A percentile compares a stretch with the other conserved stretches of the same genome.
These are phyloP conservation scores for Acomys russatus DNA, from an alignment of 2,797 vertebrate genomes.

Conservation along the genomic window DNA sequence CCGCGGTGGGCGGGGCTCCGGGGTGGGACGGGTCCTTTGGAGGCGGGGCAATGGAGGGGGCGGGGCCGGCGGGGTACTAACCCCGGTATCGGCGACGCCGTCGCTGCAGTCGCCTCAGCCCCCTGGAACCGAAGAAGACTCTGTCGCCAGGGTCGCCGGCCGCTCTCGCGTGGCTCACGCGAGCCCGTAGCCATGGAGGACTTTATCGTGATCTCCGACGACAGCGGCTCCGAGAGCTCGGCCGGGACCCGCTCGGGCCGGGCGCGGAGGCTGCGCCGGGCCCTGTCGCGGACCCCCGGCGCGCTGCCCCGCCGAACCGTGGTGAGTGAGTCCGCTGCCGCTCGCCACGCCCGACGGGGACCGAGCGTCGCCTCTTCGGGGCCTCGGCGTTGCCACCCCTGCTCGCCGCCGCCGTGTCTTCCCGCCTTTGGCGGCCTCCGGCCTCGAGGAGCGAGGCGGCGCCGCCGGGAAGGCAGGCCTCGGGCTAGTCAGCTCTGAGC, in stretches of 20 bases:
- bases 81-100: not conserved
- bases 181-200: slow-evolving; percentile 75
- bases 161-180: not conserved
- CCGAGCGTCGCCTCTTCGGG: not conserved
- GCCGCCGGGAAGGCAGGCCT: not conserved
- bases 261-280: slow-evolving; percentile 72
- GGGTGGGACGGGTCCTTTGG: not conserved
- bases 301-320: slow-evolving; percentile 76
- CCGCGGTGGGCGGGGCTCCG: not conserved
- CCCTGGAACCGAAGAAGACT: slow-evolving; percentile 28
- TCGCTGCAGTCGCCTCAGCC: not conserved
- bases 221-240: slow-evolving; percentile 82
- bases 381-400: not conserved
- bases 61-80: slow-evolving; percentile 29
- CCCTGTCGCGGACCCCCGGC: slow-evolving; percentile 71
- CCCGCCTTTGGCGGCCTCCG: not conserved
- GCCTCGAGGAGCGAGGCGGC: not conserved
- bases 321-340: slow-evolving; percentile 68
- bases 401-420: not conserved
- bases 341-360: not conserved
- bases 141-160: not conserved
- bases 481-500: not conserved
- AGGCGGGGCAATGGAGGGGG: slow-evolving; percentile 33
- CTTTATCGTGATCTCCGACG: slow-evolving; percentile 85
- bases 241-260: slow-evolving; percentile 57